Conservation (phyloP, 2,888 invertebrate species). For the Xanthia togata region DNA sequence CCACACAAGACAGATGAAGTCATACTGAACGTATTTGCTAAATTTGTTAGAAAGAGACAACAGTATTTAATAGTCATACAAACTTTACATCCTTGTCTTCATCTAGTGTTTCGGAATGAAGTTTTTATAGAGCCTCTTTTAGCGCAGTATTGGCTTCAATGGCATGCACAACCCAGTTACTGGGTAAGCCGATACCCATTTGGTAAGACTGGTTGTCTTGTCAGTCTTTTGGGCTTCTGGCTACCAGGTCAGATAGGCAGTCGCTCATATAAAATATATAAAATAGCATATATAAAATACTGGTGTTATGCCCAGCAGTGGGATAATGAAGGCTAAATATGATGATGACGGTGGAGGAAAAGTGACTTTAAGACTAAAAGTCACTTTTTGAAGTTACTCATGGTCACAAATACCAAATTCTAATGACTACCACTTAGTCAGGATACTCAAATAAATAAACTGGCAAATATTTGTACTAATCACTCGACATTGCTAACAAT, state of each 20-base stretch:
- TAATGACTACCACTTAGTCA: conserved; percentile 11
- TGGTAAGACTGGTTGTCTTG: too few species aligned
- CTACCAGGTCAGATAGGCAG: too few species aligned
- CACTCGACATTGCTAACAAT: neutral
- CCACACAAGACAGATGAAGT: conserved; percentile 37
- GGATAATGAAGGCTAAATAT: too few species aligned
- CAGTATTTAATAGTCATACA: neutral
- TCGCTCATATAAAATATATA: too few species aligned
- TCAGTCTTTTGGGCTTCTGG: too few species aligned
- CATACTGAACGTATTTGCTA: conserved; percentile 41
- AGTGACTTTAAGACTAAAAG: neutral
- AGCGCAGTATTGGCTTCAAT: too few species aligned
- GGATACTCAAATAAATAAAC: neutral
- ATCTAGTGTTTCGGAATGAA: neutral
- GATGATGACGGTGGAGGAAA: neutral
- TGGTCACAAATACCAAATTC: neutral
- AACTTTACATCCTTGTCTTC: neutral
- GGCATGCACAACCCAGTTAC: too few species aligned
- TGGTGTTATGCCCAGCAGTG: neutral
- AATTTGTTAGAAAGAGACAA: conserved; percentile 28
- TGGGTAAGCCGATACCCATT: too few species aligned
- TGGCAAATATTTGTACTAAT: neutral
- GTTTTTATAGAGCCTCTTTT: neutral
- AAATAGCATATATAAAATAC: too few species aligned
- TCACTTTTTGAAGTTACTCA: neutral